Evolutionary conservation across 92 coral and sea anemone species (phyloP), one percentile per base, ranked within the genome.

Genomic region (Zoanthus gigantus): DNA sequence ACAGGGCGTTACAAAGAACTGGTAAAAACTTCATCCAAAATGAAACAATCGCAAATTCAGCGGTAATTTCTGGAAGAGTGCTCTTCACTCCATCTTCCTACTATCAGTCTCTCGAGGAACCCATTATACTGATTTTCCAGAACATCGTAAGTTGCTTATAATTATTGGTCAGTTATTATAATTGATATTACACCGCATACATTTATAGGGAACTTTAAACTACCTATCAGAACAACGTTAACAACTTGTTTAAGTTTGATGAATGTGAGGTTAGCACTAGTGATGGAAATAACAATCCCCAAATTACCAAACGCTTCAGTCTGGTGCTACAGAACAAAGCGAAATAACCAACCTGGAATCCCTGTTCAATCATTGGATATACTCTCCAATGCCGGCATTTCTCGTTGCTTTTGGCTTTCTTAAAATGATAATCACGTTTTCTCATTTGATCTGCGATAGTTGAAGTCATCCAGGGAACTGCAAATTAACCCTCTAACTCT

Each of bases 41-140:
- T 57, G 83, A 56, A 14, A 86, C 95, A 8, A 58, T 37, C 42
- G 91, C 90, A 9, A 95, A 96, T 84, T 96, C 99, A 46, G 88
- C 91, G n/a, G 90, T 95, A 9, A 87, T 92, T 60, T 93, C 99
- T 2, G 98, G 95, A 37, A 85, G 86, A 72, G 92, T 95, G 5
- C 30, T 92, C 60, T 74, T 91, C 23, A 86, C 90, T 23, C 77
- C 83, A 37, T 71, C 79, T 2, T 74, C 46, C 65, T 86, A 83
- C 79, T 95, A 90, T 76, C 91, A 90, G 46, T 71, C 86, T n/a
- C 89, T 96, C 0, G 71, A 81, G 28, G 90, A 90, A n/a, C 99
- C 99, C 12, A 79, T 96, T 7, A 89, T 57, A 46, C 76, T 96
- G 28, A 89, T 92, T 6, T 96, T 96, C 58, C 71, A 86, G 76